Conservation (phyloP, 2,113 vertebrate species). For the Xenus cinereus region DNA sequence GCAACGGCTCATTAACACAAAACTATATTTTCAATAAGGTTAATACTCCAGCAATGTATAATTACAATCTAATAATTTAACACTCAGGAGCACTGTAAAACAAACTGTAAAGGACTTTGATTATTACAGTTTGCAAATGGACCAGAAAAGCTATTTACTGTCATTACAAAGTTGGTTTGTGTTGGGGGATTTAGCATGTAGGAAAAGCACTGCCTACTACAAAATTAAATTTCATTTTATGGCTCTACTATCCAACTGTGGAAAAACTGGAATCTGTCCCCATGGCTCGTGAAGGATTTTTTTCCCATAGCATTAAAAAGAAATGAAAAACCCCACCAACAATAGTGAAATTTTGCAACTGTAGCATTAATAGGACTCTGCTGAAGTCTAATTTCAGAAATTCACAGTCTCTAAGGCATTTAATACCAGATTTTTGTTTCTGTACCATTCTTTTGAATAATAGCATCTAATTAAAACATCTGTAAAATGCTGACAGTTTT, state of each 20-base stretch:
- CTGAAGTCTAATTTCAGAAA: conserved; percentile 69
- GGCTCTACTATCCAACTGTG: conserved; percentile 69
- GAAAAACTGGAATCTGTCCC: conserved; percentile 74
- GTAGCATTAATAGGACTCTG: conserved; percentile 71
- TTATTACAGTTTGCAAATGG: conserved; percentile 70
- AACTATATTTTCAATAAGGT: conserved; percentile 61
- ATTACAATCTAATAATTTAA: conserved; percentile 75
- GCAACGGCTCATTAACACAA: conserved; percentile 66
- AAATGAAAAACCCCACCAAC: not conserved
- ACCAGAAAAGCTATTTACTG: conserved; percentile 57
- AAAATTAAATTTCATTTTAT: conserved; percentile 70
- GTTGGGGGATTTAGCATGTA: not conserved
- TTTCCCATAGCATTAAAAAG: conserved; percentile 55
- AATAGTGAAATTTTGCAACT: conserved; percentile 69
- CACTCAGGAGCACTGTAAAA: conserved; percentile 68
- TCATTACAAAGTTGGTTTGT: conserved; percentile 62
- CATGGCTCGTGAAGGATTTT: conserved; percentile 53
- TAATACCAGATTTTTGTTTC: conserved; percentile 64
- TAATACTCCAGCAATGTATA: conserved; percentile 57
- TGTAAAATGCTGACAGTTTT: conserved; percentile 77
- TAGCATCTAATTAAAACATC: conserved; percentile 82
- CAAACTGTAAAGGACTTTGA: conserved; percentile 63
- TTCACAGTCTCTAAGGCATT: conserved; percentile 67
- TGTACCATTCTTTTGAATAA: conserved; percentile 77
- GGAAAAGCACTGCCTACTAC: conserved; percentile 25